Conservation (phyloP, 2,797 vertebrate species). For the Remorina albescens region DNA sequence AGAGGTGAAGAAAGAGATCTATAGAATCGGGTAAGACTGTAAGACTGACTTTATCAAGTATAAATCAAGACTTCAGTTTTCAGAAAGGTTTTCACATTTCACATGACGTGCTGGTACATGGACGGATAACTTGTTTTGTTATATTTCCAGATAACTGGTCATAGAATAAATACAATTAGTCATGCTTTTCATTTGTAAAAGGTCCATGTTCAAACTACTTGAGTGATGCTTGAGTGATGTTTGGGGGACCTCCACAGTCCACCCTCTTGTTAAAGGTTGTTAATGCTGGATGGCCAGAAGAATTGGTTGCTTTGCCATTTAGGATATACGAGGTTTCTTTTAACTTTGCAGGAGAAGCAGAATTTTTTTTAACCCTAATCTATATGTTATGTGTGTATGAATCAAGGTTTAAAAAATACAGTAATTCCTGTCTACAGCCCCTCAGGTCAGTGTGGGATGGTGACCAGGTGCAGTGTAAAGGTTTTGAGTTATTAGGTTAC, state of each 20-base stretch:
- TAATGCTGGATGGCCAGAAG: background rate
- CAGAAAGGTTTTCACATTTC: slow-evolving; percentile 36
- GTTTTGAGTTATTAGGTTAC: background rate
- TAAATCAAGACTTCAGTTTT: slow-evolving; percentile 38
- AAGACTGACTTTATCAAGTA: slow-evolving; percentile 38
- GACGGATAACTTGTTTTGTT: slow-evolving; percentile 15
- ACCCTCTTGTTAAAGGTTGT: slow-evolving; percentile 11
- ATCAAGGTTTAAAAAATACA: background rate
- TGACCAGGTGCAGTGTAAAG: background rate
- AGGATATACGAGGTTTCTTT: background rate
- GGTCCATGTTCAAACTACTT: slow-evolving; percentile 24
- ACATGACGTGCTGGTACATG: slow-evolving; percentile 17
- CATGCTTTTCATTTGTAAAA: slow-evolving; percentile 23
- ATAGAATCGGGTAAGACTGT: slow-evolving; percentile 9
- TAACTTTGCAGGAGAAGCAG: background rate
- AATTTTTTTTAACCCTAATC: background rate
- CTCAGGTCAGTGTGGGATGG: background rate
- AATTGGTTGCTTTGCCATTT: slow-evolving; percentile 19
- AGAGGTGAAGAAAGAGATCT: slow-evolving; percentile 3
- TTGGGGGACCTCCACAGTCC: slow-evolving; percentile 5
- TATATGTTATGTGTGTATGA: background rate
- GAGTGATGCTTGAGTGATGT: slow-evolving; percentile 20
- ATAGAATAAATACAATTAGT: slow-evolving; percentile 36
- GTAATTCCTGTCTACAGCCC: background rate
- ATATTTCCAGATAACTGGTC: slow-evolving; percentile 40